These are phyloP conservation scores for Gandaritis pyraliata DNA, from an alignment of 2,888 invertebrate species.

Conservation along the genomic window DNA sequence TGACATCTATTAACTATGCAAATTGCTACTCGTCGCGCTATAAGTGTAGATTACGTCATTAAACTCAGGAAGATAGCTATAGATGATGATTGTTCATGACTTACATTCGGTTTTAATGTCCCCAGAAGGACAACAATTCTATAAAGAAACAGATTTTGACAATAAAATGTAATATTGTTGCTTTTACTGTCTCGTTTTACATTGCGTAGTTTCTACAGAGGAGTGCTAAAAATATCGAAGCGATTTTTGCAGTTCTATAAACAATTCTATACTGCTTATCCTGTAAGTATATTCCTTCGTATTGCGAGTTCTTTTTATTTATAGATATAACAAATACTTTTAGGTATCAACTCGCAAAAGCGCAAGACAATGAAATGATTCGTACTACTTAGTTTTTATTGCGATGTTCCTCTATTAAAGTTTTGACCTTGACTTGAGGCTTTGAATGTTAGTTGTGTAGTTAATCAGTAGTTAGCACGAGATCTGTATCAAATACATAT, in stretches of 20 bases:
- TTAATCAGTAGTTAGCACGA: constrained; percentile 31
- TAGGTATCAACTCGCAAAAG: background rate
- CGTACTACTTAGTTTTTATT: constrained; percentile 16
- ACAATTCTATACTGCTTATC: no score
- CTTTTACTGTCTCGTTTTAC: no score
- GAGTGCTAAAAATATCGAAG: no score
- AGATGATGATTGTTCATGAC: constrained; percentile 33
- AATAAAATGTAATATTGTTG: no score
- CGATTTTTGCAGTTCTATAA: no score
- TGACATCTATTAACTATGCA: constrained; percentile 54
- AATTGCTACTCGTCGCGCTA: constrained; percentile 50
- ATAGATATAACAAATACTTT: no score
- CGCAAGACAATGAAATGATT: constrained; percentile 9
- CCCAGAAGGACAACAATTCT: constrained; percentile 25
- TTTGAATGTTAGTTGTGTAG: constrained; percentile 15
- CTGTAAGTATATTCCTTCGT: no score
- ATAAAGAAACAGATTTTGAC: constrained; percentile 17
- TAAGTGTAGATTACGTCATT: constrained; percentile 53
- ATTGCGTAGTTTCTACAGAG: no score
- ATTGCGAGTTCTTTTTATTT: no score
- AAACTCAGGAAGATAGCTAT: constrained; percentile 29
- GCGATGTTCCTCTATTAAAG: constrained; percentile 2
- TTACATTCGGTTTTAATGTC: constrained; percentile 30
- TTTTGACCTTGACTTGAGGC: constrained; percentile 18
- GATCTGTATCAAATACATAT: constrained; percentile 26